phyloP scores from a whole-genome alignment of 2,113 vertebrate species.

The Spermophilus dauricus region DNA sequence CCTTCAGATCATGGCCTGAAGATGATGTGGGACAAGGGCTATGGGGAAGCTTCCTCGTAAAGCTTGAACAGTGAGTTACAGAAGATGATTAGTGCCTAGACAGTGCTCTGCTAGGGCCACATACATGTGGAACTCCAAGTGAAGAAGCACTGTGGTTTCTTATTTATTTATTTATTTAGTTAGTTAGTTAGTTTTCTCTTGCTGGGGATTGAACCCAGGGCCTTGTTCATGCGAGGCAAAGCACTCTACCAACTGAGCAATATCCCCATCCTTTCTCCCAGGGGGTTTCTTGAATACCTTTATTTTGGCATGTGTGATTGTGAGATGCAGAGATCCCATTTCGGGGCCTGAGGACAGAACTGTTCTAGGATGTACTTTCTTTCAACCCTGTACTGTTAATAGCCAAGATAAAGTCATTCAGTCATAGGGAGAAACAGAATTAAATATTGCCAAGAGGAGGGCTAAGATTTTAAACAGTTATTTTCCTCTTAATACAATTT shows the following conservation, averaged over 20 bases:
- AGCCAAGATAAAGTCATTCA: slow-evolving; percentile 38
- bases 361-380: neutral
- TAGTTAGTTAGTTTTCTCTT: no score
- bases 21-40: neutral
- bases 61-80: neutral
- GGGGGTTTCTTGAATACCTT: neutral
- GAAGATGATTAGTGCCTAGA: neutral
- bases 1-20: fast-evolving
- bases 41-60: neutral
- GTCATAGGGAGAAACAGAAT: slow-evolving; percentile 59
- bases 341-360: neutral
- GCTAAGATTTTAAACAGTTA: slow-evolving; percentile 37
- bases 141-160: neutral
- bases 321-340: neutral
- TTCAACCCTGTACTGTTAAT: neutral
- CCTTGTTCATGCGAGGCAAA: no score
- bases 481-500: slow-evolving; percentile 65
- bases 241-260: no score
- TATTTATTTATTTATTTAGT: no score
- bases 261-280: no score
- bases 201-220: no score
- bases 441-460: neutral
- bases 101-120: neutral
- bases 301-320: neutral
- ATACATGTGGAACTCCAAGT: neutral